Conservation (phyloP, 1,140 invertebrate species). For the Chironomus tepperi region DNA sequence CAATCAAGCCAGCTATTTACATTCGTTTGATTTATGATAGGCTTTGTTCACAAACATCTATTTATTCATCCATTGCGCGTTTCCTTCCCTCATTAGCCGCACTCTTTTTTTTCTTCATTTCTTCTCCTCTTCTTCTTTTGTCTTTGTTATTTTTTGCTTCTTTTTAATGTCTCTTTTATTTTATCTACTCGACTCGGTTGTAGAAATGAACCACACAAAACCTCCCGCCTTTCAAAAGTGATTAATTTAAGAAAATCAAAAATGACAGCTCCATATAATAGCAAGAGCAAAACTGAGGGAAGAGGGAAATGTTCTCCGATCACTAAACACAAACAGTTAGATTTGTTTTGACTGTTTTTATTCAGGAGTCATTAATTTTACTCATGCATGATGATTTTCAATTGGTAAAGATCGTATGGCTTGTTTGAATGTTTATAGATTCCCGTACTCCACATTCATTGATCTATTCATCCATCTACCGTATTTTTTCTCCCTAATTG, state of each 20-base stretch:
- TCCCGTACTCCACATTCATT: background rate
- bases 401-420: background rate
- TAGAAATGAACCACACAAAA: background rate
- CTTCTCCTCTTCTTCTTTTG: background rate
- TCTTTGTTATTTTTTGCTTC: background rate
- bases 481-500: background rate
- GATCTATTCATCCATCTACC: background rate
- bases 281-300: background rate
- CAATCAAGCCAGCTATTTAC: background rate
- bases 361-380: constrained; percentile 14
- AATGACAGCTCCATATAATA: constrained; percentile 9
- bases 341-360: constrained; percentile 2
- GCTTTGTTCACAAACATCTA: background rate
- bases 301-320: no score
- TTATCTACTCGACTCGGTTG: background rate
- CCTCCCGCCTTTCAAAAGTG: background rate
- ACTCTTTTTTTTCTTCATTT: background rate
- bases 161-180: background rate
- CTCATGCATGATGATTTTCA: constrained; percentile 7
- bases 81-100: background rate
- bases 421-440: background rate
- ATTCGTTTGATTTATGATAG: background rate
- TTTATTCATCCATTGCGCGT: background rate
- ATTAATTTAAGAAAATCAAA: constrained; percentile 19
- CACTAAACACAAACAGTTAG: background rate